These are phyloP conservation scores for Entelurus aequoreus DNA, from an alignment of 2,113 vertebrate genomes.

Conservation along the genomic window DNA sequence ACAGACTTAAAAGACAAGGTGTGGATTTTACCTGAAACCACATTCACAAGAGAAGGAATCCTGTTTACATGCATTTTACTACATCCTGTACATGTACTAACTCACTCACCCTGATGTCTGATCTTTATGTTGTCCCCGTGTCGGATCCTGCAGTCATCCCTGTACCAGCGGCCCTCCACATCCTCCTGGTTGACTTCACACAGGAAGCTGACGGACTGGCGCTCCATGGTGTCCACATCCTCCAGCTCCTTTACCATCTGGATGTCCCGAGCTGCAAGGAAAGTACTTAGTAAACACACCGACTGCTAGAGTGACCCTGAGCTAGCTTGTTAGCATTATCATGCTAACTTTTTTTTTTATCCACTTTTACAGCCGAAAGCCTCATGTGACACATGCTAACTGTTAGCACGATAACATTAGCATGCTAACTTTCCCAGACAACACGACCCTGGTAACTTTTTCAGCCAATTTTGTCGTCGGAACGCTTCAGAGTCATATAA, in stretches of 20 bases:
- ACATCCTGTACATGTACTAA: background rate
- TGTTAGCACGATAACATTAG: no score
- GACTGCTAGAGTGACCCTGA: no score
- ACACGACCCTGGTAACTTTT: no score
- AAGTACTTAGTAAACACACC: background rate
- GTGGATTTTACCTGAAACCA: slow-evolving; percentile 77
- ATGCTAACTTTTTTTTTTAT: no score
- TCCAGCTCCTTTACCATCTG: slow-evolving; percentile 78
- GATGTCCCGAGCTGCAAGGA: slow-evolving; percentile 78
- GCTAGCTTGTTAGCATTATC: no score
- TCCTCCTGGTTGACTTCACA: slow-evolving; percentile 89
- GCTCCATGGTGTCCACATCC: slow-evolving; percentile 81
- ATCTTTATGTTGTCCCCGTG: slow-evolving; percentile 80
- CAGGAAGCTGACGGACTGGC: slow-evolving; percentile 75
- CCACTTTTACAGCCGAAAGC: no score
- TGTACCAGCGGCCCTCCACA: slow-evolving; percentile 87
- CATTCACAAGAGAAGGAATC: slow-evolving; percentile 3
- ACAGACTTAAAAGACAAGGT: slow-evolving; percentile 74
- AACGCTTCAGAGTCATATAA: no score
- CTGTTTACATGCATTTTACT: background rate
- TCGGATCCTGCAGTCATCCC: slow-evolving; percentile 77
- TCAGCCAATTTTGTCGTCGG: no score
- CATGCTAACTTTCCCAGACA: no score
- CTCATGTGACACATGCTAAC: no score
- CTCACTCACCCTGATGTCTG: slow-evolving; percentile 78